A percentile compares a stretch with the other conserved stretches of the same genome.
phyloP scores from a whole-genome alignment of 2,113 vertebrate genomes.

The Poicephalus meyeri region DNA sequence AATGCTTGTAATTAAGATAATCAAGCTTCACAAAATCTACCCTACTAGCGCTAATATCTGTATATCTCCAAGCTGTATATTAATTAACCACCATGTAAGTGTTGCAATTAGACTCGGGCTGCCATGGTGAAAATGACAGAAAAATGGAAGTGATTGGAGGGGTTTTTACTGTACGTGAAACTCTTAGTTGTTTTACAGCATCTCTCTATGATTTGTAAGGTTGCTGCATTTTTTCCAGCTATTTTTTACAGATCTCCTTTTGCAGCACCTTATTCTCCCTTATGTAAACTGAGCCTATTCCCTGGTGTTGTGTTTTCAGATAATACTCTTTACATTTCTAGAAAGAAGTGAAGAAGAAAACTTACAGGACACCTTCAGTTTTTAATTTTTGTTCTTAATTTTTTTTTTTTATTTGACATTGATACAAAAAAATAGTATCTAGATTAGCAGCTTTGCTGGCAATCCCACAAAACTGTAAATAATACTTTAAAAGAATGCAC shows the following conservation, averaged over 20 bases:
- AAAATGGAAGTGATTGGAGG: not conserved
- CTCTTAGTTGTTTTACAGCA: slow-evolving; percentile 19
- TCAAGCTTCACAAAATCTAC: slow-evolving; percentile 67
- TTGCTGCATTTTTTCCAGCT: slow-evolving; percentile 25
- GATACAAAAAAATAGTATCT: slow-evolving; percentile 82
- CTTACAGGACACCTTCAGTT: slow-evolving; percentile 37
- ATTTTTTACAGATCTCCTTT: slow-evolving; percentile 42
- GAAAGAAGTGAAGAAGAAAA: slow-evolving; percentile 47
- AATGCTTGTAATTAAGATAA: slow-evolving; percentile 78
- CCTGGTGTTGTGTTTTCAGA: slow-evolving; percentile 44
- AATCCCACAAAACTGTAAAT: slow-evolving; percentile 78
- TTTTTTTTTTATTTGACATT: slow-evolving; percentile 70
- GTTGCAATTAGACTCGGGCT: slow-evolving; percentile 70
- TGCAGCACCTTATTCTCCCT: slow-evolving; percentile 53
- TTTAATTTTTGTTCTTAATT: slow-evolving; percentile 30
- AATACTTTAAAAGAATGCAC: slow-evolving; percentile 78
- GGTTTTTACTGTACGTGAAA: slow-evolving; percentile 23
- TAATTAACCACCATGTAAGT: slow-evolving; percentile 75
- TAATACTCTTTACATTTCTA: slow-evolving; percentile 54
- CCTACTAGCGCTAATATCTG: slow-evolving; percentile 64
- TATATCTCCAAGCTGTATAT: slow-evolving; percentile 73
- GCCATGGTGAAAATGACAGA: slow-evolving; percentile 24
- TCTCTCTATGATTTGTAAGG: not conserved
- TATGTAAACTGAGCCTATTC: slow-evolving; percentile 42
- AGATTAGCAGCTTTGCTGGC: slow-evolving; percentile 79